Evolutionary conservation across 2,113 vertebrate species (phyloP), one percentile per base, ranked within the genome.

Genomic region (Odontesthes bonariensis): DNA sequence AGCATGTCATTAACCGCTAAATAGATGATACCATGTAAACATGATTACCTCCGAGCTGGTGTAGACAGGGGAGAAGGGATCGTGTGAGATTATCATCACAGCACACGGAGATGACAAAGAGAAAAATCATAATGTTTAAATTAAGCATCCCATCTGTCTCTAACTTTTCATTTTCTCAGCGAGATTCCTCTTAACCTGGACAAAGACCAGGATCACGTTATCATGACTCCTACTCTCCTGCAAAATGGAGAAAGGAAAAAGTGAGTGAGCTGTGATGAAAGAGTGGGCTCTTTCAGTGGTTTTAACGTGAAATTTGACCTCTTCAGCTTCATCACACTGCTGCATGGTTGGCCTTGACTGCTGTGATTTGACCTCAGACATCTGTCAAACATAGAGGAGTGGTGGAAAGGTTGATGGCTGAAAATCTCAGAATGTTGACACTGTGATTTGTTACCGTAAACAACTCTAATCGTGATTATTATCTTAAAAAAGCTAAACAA

Each of bases 251-350:
- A 32, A 20, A 6, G 47, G 55, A 19, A 49, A 69, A 20, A 52
- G 47, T 8, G 60, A 71, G 59, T 42, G 65, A 71, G 59, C 69
- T 40, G 47, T 69, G 86, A 85, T 85, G 73, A 86, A 83, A 67
- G 73, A 66, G 74, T 13, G 35, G 73, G 64, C 65, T 77, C 73
- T 27, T 27, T 27, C 27, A 85, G 17, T 4, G 47, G 10, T 23
- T 75, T 35, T 69, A 73, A 85, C 80, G 47, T 73, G 86, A 83
- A 78, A 88, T 72, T 66, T 23, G 76, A 80, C 79, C 80, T 82
- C 58, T 6, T 68, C 71, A 60, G 54, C 69, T 81, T 67, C 42
- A 35, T 81, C 85, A 64, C 70, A 65, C 70, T 23, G 73, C 73
- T 22, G 27, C 62, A 14, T 73, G 56, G 70, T 72, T 8, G 31